Percentiles rank a stretch among this genome's conserved stretches.
Evolutionary conservation across 2,113 vertebrate species (phyloP).

Genomic region (Pollachius pollachius): DNA sequence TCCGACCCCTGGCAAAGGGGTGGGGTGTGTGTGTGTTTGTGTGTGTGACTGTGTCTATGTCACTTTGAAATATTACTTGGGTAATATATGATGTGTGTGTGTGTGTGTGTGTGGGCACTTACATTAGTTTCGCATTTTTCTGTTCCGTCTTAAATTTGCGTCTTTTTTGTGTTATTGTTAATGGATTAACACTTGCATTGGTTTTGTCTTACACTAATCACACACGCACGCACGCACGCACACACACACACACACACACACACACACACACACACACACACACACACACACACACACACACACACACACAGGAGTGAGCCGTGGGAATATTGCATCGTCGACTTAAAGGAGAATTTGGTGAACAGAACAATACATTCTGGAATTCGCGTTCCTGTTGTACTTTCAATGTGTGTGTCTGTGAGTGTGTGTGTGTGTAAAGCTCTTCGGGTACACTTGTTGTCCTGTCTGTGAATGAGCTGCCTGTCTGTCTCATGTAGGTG

Average conservation of each 20-base stretch:
- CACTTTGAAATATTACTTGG: too few relatives aligned
- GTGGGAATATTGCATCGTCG: constrained; percentile 6
- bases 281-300: constrained; percentile 6
- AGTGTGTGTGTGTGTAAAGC: too few relatives aligned
- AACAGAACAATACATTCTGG: constrained; percentile 18
- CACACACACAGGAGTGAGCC: constrained; percentile 13
- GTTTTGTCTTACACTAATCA: neutral
- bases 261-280: constrained; percentile 6
- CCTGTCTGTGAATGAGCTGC: constrained; percentile 47
- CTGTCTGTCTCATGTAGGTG: constrained; percentile 51
- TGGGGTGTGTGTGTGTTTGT: constrained; percentile 46
- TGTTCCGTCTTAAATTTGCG: constrained; percentile 38
- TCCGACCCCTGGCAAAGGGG: constrained; percentile 58
- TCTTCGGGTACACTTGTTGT: constrained; percentile 30
- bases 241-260: neutral
- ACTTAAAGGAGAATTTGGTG: constrained; percentile 15
- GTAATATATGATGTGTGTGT: neutral
- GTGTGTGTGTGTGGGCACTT: constrained; percentile 27
- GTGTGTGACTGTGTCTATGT: constrained; percentile 24
- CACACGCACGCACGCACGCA: constrained; percentile 1
- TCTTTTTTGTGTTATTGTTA: constrained; percentile 21
- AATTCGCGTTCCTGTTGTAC: constrained; percentile 15
- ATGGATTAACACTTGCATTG: constrained; percentile 24
- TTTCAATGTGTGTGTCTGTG: constrained; percentile 1
- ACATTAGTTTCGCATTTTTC: constrained; percentile 36